Percentiles rank a stretch among this genome's conserved stretches.
Evolutionary conservation across 30 jellyfish, hydroid and myxozoan genomes (phyloP).

Genomic region (Aurelia aurita): DNA sequence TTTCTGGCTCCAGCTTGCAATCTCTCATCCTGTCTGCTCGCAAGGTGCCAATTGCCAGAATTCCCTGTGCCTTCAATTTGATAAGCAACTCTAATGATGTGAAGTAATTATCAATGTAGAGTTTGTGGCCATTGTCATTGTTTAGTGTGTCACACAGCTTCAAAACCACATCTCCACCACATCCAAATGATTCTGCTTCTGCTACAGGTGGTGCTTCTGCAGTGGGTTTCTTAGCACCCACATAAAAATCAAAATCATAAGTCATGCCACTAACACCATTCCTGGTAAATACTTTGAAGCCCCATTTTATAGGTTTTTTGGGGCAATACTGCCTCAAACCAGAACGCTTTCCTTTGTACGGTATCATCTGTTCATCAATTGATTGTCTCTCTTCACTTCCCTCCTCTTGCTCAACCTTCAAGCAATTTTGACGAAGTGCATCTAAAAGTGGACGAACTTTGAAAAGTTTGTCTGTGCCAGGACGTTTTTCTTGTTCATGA

Average conservation of each 20-base stretch:
- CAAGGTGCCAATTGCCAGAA: conserved; percentile 53
- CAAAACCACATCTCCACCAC: conserved; percentile 55
- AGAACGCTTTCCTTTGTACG: conserved; percentile 40
- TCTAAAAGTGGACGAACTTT: conserved; percentile 39
- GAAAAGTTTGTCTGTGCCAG: not conserved
- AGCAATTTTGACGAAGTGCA: conserved; percentile 15
- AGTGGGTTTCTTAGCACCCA: conserved; percentile 23
- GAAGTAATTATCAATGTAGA: too few relatives aligned
- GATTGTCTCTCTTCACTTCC: conserved; percentile 62
- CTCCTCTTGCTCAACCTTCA: conserved; percentile 69
- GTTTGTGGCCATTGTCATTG: conserved; percentile 29
- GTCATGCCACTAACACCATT: conserved; percentile 58
- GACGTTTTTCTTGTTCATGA: conserved; percentile 3
- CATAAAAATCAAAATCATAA: conserved; percentile 48
- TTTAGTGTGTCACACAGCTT: conserved; percentile 42
- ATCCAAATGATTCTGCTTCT: conserved; percentile 21
- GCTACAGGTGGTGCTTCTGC: conserved; percentile 17
- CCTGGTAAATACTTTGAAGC: conserved; percentile 61
- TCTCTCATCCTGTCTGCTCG: conserved; percentile 45
- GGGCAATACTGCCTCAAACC: conserved; percentile 76
- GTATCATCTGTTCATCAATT: conserved; percentile 70
- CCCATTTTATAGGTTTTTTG: conserved; percentile 76
- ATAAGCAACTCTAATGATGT: conserved; percentile 38
- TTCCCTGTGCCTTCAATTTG: conserved; percentile 20
- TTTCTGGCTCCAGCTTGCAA: conserved; percentile 22